Percentiles rank a stretch among this genome's conserved stretches.
Conservation (phyloP, 2,113 vertebrate genomes). For the Corythornis cristatus region DNA sequence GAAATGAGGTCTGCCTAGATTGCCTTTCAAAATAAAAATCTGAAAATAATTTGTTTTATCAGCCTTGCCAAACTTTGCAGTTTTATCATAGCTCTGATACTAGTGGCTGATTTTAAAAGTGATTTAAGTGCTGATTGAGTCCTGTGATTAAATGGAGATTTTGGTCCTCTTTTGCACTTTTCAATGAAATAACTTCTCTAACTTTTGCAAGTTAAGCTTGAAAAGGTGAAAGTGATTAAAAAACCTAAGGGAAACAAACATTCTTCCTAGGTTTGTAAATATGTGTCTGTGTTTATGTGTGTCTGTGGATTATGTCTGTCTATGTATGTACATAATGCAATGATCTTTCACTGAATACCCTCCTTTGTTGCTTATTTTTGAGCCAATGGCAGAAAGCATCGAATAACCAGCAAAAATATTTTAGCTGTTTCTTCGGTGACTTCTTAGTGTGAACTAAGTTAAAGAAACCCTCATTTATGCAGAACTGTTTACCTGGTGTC, state of each 20-base stretch:
- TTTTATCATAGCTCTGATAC: neutral
- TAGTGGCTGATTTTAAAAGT: neutral
- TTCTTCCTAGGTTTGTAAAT: neutral
- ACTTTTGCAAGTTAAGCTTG: neutral
- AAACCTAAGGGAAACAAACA: neutral
- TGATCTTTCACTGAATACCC: neutral
- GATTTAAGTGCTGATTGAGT: neutral
- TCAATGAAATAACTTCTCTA: neutral
- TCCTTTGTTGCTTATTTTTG: neutral
- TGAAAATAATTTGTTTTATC: neutral
- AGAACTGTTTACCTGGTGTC: constrained; percentile 16
- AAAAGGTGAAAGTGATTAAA: neutral
- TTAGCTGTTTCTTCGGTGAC: neutral
- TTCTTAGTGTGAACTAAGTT: neutral
- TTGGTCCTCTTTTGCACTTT: neutral
- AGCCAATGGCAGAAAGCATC: neutral
- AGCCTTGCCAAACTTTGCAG: neutral
- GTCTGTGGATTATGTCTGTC: neutral
- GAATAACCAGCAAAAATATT: neutral
- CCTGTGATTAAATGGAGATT: neutral
- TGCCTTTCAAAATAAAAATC: neutral
- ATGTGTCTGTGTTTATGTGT: neutral
- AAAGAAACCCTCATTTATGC: neutral
- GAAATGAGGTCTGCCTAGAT: neutral
- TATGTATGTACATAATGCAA: neutral